A percentile compares a stretch with the other conserved stretches of the same genome.
phyloP scores from a whole-genome alignment of 1,140 invertebrate species.

The Cephus cinctus region DNA sequence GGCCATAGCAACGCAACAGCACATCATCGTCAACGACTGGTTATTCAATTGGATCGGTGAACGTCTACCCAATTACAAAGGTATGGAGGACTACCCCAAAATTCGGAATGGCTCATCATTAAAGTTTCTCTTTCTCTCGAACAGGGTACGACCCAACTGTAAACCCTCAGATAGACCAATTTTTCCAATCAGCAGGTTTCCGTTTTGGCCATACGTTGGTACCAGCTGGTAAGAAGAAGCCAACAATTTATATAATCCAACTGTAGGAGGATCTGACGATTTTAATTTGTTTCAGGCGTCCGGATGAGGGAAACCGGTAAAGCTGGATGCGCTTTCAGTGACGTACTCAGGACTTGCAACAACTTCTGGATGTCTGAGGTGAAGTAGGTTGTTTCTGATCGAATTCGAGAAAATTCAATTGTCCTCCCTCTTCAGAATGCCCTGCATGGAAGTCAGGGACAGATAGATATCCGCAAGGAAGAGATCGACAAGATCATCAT shows the following conservation, averaged over 20 bases:
- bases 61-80: conserved; percentile 31
- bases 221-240: conserved; percentile 44
- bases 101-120: too few relatives aligned
- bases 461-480: not conserved
- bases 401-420: conserved; percentile 2
- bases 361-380: conserved; percentile 59
- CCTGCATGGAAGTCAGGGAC: too few relatives aligned
- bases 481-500: conserved; percentile 45
- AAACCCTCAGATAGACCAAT: conserved; percentile 68
- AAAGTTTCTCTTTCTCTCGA: conserved; percentile 11
- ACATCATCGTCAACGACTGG: conserved; percentile 59
- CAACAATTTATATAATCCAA: conserved; percentile 1
- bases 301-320: conserved; percentile 44
- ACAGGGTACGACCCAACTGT: conserved; percentile 61
- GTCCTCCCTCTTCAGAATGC: not conserved
- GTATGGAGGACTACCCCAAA: conserved; percentile 12
- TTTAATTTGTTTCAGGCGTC: conserved; percentile 30
- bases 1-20: conserved; percentile 60
- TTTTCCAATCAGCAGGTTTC: conserved; percentile 70
- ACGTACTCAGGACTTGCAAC: conserved; percentile 64
- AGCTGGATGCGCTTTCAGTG: conserved; percentile 40
- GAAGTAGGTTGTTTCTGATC: too few relatives aligned
- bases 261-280: not conserved
- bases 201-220: conserved; percentile 68
- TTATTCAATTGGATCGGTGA: conserved; percentile 52